phyloP scores from a whole-genome alignment of 2,797 vertebrate species.

The Sebastes flavidus region DNA sequence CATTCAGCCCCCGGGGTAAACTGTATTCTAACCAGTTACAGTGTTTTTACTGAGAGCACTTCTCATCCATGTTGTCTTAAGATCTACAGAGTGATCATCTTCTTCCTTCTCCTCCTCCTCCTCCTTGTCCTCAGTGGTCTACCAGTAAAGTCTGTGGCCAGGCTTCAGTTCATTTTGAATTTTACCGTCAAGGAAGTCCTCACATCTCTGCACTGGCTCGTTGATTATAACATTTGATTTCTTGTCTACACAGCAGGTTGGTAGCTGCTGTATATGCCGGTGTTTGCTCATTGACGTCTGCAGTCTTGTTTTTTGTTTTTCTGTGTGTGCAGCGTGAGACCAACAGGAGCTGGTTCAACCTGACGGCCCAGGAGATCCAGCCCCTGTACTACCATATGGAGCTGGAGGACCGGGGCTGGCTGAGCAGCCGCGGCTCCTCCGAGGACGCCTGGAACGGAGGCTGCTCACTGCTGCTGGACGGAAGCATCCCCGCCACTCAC shows the following conservation, averaged over 20 bases:
- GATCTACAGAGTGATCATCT: too few species aligned
- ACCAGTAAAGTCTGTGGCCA: too few species aligned
- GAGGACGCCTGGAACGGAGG: constrained; percentile 90
- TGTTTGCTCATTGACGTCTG: not conserved
- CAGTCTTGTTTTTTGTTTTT: too few species aligned
- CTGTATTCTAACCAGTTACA: too few species aligned
- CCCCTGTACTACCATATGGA: constrained; percentile 78
- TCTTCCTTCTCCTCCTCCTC: too few species aligned
- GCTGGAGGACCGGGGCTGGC: constrained; percentile 67
- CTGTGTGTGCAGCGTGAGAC: constrained; percentile 78
- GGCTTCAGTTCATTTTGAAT: too few species aligned
- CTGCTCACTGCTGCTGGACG: constrained; percentile 88
- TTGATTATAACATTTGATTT: not conserved
- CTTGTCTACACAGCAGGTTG: too few species aligned
- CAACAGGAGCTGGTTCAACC: constrained; percentile 87
- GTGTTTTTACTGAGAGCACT: too few species aligned
- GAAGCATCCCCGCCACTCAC: constrained; percentile 75
- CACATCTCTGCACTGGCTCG: not conserved
- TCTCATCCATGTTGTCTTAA: too few species aligned
- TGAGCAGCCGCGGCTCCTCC: constrained; percentile 84
- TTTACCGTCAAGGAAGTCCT: too few species aligned
- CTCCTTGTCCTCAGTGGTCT: too few species aligned
- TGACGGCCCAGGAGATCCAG: constrained; percentile 89
- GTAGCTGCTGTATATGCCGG: not conserved
- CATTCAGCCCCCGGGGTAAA: too few species aligned